Base-by-base conservation (phyloP, 2,888 invertebrate genomes). In the Plagodis dolabraria region DNA sequence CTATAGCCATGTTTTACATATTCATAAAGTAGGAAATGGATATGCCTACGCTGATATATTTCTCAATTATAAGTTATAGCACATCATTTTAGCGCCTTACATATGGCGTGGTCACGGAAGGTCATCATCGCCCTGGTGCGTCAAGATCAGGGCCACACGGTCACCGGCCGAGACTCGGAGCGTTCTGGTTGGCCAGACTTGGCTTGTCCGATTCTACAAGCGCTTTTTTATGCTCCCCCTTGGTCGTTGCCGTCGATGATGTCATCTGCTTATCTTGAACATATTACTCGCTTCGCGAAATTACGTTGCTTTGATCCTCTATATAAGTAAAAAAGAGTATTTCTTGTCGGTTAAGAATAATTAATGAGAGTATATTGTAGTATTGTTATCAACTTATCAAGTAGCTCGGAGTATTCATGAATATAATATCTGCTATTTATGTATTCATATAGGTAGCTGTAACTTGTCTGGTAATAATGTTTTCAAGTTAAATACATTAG, bases 141-240 rank as follows among this genome's bases (percentile, higher is more conserved):
- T 75, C 86, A 89, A 90, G 89, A 90, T 90, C 91, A 90, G 80
- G 89, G 90, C 84, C 86, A 85, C 72, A 80, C 83, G 86, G 86
- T 87, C 88, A 80, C 79, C 78, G 86, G 78, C 83, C 85, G 76
- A 75, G 70, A 74, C 72, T 60, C 69, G 76, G 75, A 80, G 80
- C 76, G 80, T 76, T 79, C 74, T 77, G 78, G 79, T 80, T 79
- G 71, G 76, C 35, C 49, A 45, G 45, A 49, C 42, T 49, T 43
- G 33, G 36, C 75, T 75, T 75, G 66, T 79, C 50, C 53, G 51
- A 65, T 50, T 63, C 59, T 43, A 68, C 65, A 65, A 61, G 65
- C 53, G 49, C 71, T 77, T 82, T 81, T 86, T 86, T 85, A 83
- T 80, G 73, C 76, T 73, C 71, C 79, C 75, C 78, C 79, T 78